Evolutionary conservation across 2,888 invertebrate species (phyloP).

Genomic region (Hedya salicella): DNA sequence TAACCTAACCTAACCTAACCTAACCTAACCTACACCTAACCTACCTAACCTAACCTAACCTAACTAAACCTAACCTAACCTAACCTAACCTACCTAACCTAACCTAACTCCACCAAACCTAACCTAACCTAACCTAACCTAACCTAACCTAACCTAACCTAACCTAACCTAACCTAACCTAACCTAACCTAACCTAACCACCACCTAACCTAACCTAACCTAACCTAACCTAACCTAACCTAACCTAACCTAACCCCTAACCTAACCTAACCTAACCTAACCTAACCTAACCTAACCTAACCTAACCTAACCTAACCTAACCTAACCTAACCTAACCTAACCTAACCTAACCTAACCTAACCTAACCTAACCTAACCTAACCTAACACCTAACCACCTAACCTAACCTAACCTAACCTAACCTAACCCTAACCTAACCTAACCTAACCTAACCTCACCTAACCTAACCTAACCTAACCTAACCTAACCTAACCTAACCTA

Average conservation of each 20-base stretch:
- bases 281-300: slow-evolving; percentile 42
- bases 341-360: slow-evolving; percentile 38
- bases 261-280: slow-evolving; percentile 43
- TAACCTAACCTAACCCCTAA: slow-evolving; percentile 34
- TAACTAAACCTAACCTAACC: slow-evolving; percentile 44
- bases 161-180: slow-evolving; percentile 42
- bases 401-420: slow-evolving; percentile 36
- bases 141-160: slow-evolving; percentile 43
- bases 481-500: slow-evolving; percentile 28
- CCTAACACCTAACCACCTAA: slow-evolving; percentile 40
- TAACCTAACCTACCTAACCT: slow-evolving; percentile 41
- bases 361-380: slow-evolving; percentile 43
- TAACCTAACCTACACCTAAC: slow-evolving; percentile 44
- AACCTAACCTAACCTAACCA: slow-evolving; percentile 43
- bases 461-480: slow-evolving; percentile 34
- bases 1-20: slow-evolving; percentile 43
- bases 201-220: slow-evolving; percentile 40
- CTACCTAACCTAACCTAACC: slow-evolving; percentile 45
- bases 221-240: slow-evolving; percentile 40
- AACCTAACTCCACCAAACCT: slow-evolving; percentile 38
- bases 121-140: slow-evolving; percentile 42
- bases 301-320: slow-evolving; percentile 43
- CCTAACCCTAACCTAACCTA: no score
- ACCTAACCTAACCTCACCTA: slow-evolving; percentile 34
- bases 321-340: slow-evolving; percentile 43